A percentile compares a stretch with the other conserved stretches of the same genome.
These are phyloP conservation scores for Aphis gossypii DNA, from an alignment of 1,140 invertebrate species.

Conservation along the genomic window DNA sequence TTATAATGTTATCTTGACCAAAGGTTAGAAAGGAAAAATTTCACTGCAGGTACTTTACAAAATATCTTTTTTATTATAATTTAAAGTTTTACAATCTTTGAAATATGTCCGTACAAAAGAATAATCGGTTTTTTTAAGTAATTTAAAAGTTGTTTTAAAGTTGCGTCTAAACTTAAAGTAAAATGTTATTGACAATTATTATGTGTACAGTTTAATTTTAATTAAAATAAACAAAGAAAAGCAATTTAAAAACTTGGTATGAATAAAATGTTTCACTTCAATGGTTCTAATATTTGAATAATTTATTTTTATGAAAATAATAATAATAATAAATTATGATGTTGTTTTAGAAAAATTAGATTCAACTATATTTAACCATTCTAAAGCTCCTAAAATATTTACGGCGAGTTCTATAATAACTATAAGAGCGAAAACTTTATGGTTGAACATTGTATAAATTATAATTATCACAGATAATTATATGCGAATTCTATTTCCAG, in stretches of 20 bases:
- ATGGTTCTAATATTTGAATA: neutral
- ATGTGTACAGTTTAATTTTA: slow-evolving; percentile 9
- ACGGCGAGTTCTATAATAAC: neutral
- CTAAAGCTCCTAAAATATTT: neutral
- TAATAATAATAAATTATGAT: neutral
- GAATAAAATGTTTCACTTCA: slow-evolving; percentile 23
- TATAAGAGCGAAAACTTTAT: neutral
- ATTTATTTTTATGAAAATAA: neutral
- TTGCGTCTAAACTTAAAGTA: neutral
- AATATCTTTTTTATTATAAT: neutral
- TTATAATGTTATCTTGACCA: neutral
- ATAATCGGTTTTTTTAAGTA: slow-evolving; percentile 2
- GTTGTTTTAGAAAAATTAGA: neutral
- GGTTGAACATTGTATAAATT: neutral
- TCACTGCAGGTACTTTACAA: neutral
- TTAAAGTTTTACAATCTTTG: neutral
- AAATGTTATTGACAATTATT: slow-evolving; percentile 21
- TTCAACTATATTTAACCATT: neutral
- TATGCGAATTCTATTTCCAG: neutral
- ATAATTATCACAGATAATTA: neutral
- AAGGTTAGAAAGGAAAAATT: neutral
- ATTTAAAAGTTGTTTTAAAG: slow-evolving; percentile 30
- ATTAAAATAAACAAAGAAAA: slow-evolving; percentile 29
- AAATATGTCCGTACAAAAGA: neutral
- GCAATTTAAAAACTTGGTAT: neutral